These are phyloP conservation scores for Helicoverpa armigera DNA, from an alignment of 1,140 invertebrate genomes.

Conservation along the genomic window DNA sequence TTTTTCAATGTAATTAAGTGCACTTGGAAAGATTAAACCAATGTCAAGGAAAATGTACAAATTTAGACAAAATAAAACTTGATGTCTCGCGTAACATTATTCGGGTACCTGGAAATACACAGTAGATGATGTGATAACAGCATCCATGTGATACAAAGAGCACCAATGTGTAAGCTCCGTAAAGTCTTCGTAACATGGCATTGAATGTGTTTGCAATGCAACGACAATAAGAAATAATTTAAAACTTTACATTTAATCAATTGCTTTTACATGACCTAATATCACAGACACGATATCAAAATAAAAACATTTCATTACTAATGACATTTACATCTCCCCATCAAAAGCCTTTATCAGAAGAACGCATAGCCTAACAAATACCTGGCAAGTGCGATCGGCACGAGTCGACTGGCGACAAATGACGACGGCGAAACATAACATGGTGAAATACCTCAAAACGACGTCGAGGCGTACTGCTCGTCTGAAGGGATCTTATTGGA, in stretches of 20 bases:
- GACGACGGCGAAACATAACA: constrained; percentile 71
- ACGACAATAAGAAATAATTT: constrained; percentile 43
- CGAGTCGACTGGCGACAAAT: constrained; percentile 61
- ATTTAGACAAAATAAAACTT: constrained; percentile 56
- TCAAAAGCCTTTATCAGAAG: constrained; percentile 33
- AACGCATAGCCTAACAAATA: constrained; percentile 78
- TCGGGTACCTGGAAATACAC: constrained; percentile 82
- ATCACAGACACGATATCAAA: constrained; percentile 34
- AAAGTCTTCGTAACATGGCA: constrained; percentile 60
- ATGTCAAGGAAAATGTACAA: neutral
- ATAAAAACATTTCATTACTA: constrained; percentile 15
- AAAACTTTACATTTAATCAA: constrained; percentile 33
- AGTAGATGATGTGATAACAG: constrained; percentile 81
- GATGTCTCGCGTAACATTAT: constrained; percentile 66
- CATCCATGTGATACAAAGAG: constrained; percentile 71
- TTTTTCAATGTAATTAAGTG: constrained; percentile 42
- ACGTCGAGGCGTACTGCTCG: constrained; percentile 67
- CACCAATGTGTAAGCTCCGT: constrained; percentile 64
- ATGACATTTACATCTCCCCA: constrained; percentile 13
- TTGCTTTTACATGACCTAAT: constrained; percentile 30
- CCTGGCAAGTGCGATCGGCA: constrained; percentile 69
- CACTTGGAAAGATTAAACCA: neutral
- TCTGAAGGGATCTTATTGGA: constrained; percentile 62
- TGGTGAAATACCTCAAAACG: constrained; percentile 80
- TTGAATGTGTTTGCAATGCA: constrained; percentile 58